Evolutionary conservation across 2,113 vertebrate species (phyloP), one percentile per base, ranked within the genome.

Genomic region (Elachura formosa): DNA sequence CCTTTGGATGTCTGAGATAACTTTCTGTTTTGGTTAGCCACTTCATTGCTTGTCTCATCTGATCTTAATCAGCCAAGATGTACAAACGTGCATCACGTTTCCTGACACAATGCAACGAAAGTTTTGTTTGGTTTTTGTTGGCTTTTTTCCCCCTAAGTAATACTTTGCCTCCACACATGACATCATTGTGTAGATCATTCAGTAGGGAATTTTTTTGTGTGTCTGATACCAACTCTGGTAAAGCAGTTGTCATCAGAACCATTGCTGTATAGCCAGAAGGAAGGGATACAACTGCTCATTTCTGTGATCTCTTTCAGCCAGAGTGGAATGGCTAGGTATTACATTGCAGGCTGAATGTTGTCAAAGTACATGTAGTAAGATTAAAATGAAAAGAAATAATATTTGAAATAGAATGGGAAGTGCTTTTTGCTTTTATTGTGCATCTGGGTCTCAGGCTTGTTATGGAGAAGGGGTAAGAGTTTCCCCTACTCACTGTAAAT

Each of bases 41-140:
- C 94, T 96, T 96, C 92, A 90, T 69, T 96, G 82, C 95, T 96
- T 96, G 92, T 85, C 82, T 96, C 94, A 95, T 93, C 92, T 93
- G 95, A 96, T 96, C 90, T 62, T 95, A 96, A 96, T 95, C 95
- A 93, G 26, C 51, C 90, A 90, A 86, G 72, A 80, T 96, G 96
- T 96, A 94, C 85, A 94, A 95, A 95, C 96, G 88, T 91, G 95
- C 67, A 90, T 92, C 95, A 58, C 76, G 92, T 82, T 96, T 95
- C 75, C 58, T 66, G 49, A 95, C 95, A 96, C 87, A 87, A 73
- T 76, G 58, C 74, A 95, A 79, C 87, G 83, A 48, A 75, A 56
- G 87, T 79, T 96, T 75, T 84, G 81, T 78, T 96, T 84, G 73
- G 0, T 56, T 96, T 86, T 79, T 81, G 41, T 56, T 83, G 63